Conservation (phyloP, 2,888 invertebrate genomes). For the Phymatocera aterrima region DNA sequence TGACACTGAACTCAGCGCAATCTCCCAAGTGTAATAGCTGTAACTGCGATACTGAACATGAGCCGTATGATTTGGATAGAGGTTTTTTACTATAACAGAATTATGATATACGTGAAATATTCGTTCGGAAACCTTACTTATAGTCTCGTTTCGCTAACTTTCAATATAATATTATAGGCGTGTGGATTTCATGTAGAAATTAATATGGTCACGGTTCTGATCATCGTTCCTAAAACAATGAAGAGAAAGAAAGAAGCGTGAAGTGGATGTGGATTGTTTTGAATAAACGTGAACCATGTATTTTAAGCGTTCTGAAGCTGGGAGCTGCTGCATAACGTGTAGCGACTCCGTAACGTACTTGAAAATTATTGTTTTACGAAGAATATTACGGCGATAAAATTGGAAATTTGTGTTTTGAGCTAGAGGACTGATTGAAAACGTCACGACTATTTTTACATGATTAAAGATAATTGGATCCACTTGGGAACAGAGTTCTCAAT, state of each 20-base stretch:
- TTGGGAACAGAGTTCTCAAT: no score
- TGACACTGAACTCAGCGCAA: background rate
- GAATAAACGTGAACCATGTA: background rate
- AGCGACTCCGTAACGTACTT: background rate
- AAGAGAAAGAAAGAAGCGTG: slow-evolving; percentile 22
- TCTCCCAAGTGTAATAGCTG: background rate
- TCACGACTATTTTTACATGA: no score
- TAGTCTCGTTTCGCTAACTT: background rate
- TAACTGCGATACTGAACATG: no score
- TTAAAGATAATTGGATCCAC: no score
- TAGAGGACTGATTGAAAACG: no score
- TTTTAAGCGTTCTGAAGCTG: no score
- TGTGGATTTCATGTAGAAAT: slow-evolving; percentile 7
- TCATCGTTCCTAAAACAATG: slow-evolving; percentile 16
- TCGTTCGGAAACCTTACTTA: background rate
- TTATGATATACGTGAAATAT: background rate
- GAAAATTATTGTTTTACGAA: no score
- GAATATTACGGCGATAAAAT: no score
- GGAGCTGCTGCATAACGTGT: no score
- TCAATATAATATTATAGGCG: background rate
- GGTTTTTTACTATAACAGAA: background rate
- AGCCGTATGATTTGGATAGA: background rate
- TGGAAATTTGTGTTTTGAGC: no score
- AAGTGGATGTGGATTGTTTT: background rate
- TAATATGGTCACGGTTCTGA: background rate